Evolutionary conservation across 2,888 invertebrate species (phyloP), one percentile per base, ranked within the genome.

Genomic region (Uropetala carovei): DNA sequence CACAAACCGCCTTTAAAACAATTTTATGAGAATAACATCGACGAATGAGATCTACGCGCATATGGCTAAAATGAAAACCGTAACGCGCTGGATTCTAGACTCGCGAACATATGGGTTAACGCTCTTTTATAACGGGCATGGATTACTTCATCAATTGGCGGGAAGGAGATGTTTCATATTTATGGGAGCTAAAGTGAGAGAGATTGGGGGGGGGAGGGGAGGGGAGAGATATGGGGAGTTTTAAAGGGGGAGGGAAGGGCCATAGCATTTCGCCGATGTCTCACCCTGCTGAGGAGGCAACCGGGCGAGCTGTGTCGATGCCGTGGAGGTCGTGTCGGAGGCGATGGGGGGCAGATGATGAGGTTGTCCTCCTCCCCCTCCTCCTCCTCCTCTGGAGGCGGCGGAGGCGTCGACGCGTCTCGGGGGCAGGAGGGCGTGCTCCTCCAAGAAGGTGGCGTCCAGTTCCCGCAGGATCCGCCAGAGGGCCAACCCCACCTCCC

Each of bases 401-500:
- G 58, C 83, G 92, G 85, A 16, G 86, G 89, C 64, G 64, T 89
- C 30, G 64, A 43, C 13, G 93, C 94, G 93, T 92, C 94, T 93
- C 64, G 64, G 89, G 64, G 89, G 89, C 92, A 94, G 94, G 93
- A 95, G 94, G 92, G 95, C 94, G 94, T 95, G 94, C 92, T 95
- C 95, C 94, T 95, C 95, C 93, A 95, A 94, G 93, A 95, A 95
- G 93, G 94, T 94, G 84, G 94, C 94, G 94, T 95, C 95, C 94
- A 96, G 95, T 94, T 96, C 96, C 94, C 96, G 96, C 94, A 96
- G 95, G 94, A 96, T 96, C 94, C 95, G 95, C 95, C 95, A 95
- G 94, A 95, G 94, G 93, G 95, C 95, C 93, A 94, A 93, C 92
- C 95, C 95, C 94, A 96, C 95, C 94, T 97, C 96, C 95, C 96